Conservation (phyloP, 2,797 vertebrate species). For the Liparis tanakae region DNA sequence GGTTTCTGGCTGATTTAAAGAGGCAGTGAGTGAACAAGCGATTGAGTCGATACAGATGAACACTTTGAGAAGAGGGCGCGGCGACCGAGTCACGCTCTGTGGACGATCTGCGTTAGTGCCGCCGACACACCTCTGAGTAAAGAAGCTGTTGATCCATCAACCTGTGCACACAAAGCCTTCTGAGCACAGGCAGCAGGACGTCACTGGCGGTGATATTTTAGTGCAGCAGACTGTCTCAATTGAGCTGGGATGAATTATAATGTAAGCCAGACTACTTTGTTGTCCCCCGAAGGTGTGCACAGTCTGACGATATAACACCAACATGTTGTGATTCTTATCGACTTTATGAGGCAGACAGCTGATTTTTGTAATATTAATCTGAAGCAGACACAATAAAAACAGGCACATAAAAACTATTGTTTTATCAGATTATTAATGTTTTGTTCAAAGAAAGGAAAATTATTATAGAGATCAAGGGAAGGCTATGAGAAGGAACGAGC, state of each 20-base stretch:
- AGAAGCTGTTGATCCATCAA: conserved; percentile 27
- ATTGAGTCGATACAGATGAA: conserved; percentile 50
- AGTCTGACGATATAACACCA: neutral
- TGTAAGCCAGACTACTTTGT: conserved; percentile 49
- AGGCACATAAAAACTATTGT: neutral
- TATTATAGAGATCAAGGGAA: neutral
- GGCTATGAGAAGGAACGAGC: neutral
- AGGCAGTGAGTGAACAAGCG: conserved; percentile 26
- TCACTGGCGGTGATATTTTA: conserved; percentile 28
- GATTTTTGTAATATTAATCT: neutral
- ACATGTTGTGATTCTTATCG: neutral
- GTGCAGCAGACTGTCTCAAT: conserved; percentile 40
- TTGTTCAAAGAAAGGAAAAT: neutral
- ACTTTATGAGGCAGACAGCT: neutral
- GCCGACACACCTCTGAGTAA: conserved; percentile 22
- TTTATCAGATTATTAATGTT: neutral
- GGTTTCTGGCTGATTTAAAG: conserved; percentile 34
- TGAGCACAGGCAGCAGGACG: conserved; percentile 23
- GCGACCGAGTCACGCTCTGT: conserved; percentile 40
- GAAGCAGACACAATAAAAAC: neutral
- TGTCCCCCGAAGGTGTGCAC: conserved; percentile 39
- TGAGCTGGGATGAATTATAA: conserved; percentile 57
- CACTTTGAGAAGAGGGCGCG: conserved; percentile 28
- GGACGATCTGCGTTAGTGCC: conserved; percentile 27
- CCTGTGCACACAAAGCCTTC: conserved; percentile 28